A percentile compares a stretch with the other conserved stretches of the same genome.
These are phyloP conservation scores for Hymenochirus boettgeri DNA, from an alignment of 2,113 vertebrate genomes.

Conservation along the genomic window DNA sequence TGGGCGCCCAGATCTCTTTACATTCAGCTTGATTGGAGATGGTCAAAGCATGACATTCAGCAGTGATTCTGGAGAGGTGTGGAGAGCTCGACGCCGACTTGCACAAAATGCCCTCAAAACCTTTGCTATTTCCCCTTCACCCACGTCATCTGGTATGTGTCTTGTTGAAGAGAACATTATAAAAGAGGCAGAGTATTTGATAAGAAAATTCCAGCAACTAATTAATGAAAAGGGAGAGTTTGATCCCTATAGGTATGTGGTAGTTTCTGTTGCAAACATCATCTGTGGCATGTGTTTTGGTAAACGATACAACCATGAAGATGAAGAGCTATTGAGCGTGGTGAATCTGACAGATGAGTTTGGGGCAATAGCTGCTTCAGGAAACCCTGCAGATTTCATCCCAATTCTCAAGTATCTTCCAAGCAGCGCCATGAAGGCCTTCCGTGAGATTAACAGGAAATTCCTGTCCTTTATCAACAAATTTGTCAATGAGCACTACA, in stretches of 20 bases:
- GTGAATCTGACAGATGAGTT: constrained; percentile 70
- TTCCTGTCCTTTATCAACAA: constrained; percentile 64
- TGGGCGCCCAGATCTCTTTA: constrained; percentile 75
- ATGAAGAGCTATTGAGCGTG: constrained; percentile 69
- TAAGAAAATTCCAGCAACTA: constrained; percentile 55
- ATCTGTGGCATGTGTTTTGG: constrained; percentile 86
- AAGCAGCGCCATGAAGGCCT: constrained; percentile 61
- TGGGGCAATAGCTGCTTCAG: constrained; percentile 50
- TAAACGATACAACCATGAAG: constrained; percentile 65
- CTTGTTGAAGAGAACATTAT: constrained; percentile 70
- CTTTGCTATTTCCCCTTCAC: constrained; percentile 54
- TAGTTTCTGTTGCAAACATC: constrained; percentile 80
- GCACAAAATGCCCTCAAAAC: constrained; percentile 69
- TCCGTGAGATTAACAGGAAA: constrained; percentile 61
- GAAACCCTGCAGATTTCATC: constrained; percentile 81
- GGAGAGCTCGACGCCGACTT: constrained; percentile 65
- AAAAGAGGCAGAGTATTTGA: constrained; percentile 65
- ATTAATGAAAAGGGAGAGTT: constrained; percentile 65
- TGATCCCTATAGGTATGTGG: constrained; percentile 71
- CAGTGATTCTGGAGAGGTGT: constrained; percentile 56
- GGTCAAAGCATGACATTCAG: constrained; percentile 75
- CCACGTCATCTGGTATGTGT: constrained; percentile 53
- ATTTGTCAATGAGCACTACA: constrained; percentile 70
- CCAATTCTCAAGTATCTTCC: constrained; percentile 74
- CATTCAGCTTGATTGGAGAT: constrained; percentile 52